Percentiles rank a stretch among this genome's conserved stretches.
These are phyloP conservation scores for Byasa hedistus DNA, from an alignment of 2,888 invertebrate genomes.

Conservation along the genomic window DNA sequence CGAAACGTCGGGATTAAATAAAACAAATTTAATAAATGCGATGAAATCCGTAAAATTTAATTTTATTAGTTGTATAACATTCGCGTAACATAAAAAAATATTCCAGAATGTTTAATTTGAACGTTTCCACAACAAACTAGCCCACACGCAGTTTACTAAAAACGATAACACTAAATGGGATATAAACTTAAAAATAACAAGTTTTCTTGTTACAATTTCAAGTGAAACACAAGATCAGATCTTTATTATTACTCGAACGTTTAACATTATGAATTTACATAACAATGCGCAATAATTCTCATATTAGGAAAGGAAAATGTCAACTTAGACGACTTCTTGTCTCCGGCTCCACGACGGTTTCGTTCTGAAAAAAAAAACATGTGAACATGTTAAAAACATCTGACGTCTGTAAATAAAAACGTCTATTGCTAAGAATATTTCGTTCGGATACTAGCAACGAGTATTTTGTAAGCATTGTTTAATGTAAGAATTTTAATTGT, in stretches of 20 bases:
- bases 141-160: background rate
- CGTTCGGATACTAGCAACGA: background rate
- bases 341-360: background rate
- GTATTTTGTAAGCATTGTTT: constrained; percentile 1
- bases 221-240: background rate
- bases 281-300: constrained; percentile 10
- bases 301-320: constrained; percentile 19
- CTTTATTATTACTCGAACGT: background rate
- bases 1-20: too few relatives aligned
- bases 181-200: background rate
- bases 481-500: constrained; percentile 20
- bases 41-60: too few relatives aligned
- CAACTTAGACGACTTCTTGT: constrained; percentile 3
- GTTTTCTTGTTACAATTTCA: background rate
- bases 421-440: constrained; percentile 4
- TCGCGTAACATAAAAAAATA: too few relatives aligned
- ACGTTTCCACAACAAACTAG: too few relatives aligned
- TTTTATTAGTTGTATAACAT: too few relatives aligned
- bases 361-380: constrained; percentile 10
- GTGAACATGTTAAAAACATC: background rate
- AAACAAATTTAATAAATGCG: too few relatives aligned
- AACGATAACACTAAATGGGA: too few relatives aligned
- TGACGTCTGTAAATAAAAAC: constrained; percentile 4
- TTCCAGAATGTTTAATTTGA: too few relatives aligned
- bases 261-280: constrained; percentile 26